These are phyloP conservation scores for Stenoptilia bipunctidactyla DNA, from an alignment of 2,888 invertebrate genomes.

Conservation along the genomic window DNA sequence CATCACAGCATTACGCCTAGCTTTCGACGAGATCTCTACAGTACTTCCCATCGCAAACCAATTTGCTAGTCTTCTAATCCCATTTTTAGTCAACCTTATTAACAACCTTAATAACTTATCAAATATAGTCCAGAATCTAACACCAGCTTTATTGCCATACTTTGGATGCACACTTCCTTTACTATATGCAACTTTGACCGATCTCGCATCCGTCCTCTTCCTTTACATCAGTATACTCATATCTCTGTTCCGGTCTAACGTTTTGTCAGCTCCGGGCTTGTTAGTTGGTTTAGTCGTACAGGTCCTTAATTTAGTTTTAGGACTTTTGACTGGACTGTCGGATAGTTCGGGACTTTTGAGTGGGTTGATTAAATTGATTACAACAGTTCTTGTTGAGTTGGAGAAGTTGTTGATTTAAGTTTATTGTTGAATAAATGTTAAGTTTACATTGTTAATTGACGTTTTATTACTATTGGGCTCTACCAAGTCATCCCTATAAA, in stretches of 20 bases:
- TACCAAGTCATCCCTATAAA: no score
- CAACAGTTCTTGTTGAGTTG: conserved; percentile 42
- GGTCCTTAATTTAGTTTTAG: conserved; percentile 43
- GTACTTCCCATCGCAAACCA: conserved; percentile 52
- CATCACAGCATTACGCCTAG: conserved; percentile 45
- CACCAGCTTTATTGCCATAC: conserved; percentile 52
- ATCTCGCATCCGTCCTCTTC: conserved; percentile 52
- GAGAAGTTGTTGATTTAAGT: conserved; percentile 40
- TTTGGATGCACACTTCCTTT: conserved; percentile 56
- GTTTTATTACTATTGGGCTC: no score
- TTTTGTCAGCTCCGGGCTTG: conserved; percentile 46
- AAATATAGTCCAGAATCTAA: conserved; percentile 56
- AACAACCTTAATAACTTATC: conserved; percentile 58
- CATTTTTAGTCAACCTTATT: conserved; percentile 53
- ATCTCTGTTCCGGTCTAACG: conserved; percentile 52
- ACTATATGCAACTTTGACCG: conserved; percentile 52
- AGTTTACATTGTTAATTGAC: no score
- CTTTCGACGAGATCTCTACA: conserved; percentile 54
- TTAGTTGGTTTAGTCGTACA: conserved; percentile 39
- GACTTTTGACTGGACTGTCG: conserved; percentile 41
- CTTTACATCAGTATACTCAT: conserved; percentile 55
- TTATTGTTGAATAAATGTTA: no score
- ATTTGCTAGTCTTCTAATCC: conserved; percentile 46
- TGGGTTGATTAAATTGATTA: conserved; percentile 46
- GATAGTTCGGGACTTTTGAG: conserved; percentile 45